A percentile compares a stretch with the other conserved stretches of the same genome.
Evolutionary conservation across 2,888 invertebrate genomes (phyloP).

Genomic region (Euzetes globulus): DNA sequence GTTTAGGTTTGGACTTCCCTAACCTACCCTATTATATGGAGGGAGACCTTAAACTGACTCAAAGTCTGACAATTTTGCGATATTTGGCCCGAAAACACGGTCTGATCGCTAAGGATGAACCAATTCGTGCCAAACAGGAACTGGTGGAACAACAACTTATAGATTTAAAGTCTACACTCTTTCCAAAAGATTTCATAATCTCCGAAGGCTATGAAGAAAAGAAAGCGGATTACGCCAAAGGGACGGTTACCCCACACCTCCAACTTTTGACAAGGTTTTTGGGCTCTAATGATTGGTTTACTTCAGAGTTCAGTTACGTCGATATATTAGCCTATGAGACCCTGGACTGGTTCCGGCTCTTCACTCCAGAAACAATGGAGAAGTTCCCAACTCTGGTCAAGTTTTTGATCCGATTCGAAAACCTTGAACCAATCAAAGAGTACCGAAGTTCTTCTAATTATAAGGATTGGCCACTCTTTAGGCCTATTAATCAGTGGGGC

Average conservation of each 20-base stretch:
- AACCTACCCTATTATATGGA: constrained; percentile 48
- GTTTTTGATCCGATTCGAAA: constrained; percentile 40
- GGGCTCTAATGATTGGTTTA: constrained; percentile 47
- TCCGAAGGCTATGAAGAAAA: constrained; percentile 44
- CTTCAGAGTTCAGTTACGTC: constrained; percentile 44
- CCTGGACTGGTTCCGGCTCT: constrained; percentile 38
- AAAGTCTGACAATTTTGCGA: constrained; percentile 46
- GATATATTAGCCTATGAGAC: constrained; percentile 41
- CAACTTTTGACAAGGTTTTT: constrained; percentile 47
- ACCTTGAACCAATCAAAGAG: constrained; percentile 37
- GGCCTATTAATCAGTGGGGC: constrained; percentile 28
- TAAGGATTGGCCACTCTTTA: constrained; percentile 37
- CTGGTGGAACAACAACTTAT: constrained; percentile 47
- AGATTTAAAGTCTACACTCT: constrained; percentile 48
- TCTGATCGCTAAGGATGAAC: constrained; percentile 47
- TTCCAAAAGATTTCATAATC: too few species aligned
- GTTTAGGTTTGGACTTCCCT: constrained; percentile 46
- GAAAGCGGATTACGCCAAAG: constrained; percentile 46
- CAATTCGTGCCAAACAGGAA: constrained; percentile 47
- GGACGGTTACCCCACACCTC: constrained; percentile 44
- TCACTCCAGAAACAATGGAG: constrained; percentile 43
- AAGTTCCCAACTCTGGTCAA: constrained; percentile 37
- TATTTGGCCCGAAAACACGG: constrained; percentile 49
- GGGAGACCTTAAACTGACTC: constrained; percentile 46
- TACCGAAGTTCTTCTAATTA: constrained; percentile 37